Conservation (phyloP, 2,113 vertebrate genomes). For the Syngnathoides biaculeatus region DNA sequence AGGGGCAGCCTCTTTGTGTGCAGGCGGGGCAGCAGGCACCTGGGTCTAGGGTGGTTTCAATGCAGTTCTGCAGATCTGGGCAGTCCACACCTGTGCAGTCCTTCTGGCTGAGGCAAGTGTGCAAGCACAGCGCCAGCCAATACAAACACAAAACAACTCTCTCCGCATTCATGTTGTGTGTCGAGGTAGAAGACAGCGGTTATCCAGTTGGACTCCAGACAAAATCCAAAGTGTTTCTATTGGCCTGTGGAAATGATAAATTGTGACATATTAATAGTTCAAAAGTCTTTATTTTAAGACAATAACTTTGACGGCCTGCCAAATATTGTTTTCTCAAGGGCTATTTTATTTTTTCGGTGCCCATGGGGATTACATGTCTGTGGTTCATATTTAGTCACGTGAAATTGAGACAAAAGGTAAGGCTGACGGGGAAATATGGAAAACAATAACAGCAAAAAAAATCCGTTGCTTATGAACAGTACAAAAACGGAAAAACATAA, state of each 20-base stretch:
- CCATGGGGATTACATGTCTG: constrained; percentile 13
- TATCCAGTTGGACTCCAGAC: constrained; percentile 17
- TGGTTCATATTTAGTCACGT: constrained; percentile 34
- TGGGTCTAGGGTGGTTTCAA: constrained; percentile 77
- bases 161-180: constrained; percentile 63
- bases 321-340: constrained; percentile 37
- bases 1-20: constrained; percentile 80
- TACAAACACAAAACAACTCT: constrained; percentile 28
- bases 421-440: constrained; percentile 20
- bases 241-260: constrained; percentile 47
- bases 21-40: constrained; percentile 84
- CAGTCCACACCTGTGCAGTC: constrained; percentile 85
- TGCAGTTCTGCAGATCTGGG: constrained; percentile 79
- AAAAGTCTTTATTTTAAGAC: constrained; percentile 9
- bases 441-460: constrained; percentile 20
- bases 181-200: not conserved
- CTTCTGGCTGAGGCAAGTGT: constrained; percentile 47
- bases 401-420: constrained; percentile 32
- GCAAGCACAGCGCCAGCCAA: constrained; percentile 52
- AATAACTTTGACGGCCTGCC: constrained; percentile 30
- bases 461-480: constrained; percentile 12
- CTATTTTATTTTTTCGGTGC: constrained; percentile 22
- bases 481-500: constrained; percentile 19
- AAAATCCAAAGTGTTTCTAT: constrained; percentile 12
- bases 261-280: not conserved